Conservation (phyloP, 2,888 invertebrate genomes). For the Pseudococcus longispinus region DNA sequence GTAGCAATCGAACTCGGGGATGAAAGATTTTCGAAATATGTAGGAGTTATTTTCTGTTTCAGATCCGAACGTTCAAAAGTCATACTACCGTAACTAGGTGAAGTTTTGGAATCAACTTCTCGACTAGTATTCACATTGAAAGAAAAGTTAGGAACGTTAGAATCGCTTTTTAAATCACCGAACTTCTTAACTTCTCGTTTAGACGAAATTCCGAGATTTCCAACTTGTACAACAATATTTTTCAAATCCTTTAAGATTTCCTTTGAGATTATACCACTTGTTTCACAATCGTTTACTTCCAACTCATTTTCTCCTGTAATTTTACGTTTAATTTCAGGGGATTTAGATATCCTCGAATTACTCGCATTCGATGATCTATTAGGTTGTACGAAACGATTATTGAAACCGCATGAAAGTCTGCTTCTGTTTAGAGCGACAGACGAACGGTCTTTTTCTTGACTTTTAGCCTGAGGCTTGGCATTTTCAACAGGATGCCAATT, state of each 20-base stretch:
- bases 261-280: background rate
- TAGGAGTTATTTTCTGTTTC: background rate
- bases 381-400: background rate
- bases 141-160: background rate
- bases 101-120: background rate
- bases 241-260: background rate
- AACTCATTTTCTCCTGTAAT: background rate
- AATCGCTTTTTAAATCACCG: background rate
- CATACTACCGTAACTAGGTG: background rate
- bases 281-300: background rate
- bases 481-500: background rate
- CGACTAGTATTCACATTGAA: background rate
- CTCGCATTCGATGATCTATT: background rate
- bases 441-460: background rate
- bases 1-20: background rate
- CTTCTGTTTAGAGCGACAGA: background rate
- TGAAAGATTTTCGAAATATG: background rate
- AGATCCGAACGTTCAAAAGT: slow-evolving; percentile 21
- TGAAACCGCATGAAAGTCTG: background rate
- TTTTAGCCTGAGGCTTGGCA: background rate
- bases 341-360: too few relatives aligned
- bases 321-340: background rate
- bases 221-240: slow-evolving; percentile 30
- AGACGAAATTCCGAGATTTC: background rate
- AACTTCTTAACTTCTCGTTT: background rate